phyloP scores from a whole-genome alignment of 2,888 invertebrate species.

The Rotaria macrura region DNA sequence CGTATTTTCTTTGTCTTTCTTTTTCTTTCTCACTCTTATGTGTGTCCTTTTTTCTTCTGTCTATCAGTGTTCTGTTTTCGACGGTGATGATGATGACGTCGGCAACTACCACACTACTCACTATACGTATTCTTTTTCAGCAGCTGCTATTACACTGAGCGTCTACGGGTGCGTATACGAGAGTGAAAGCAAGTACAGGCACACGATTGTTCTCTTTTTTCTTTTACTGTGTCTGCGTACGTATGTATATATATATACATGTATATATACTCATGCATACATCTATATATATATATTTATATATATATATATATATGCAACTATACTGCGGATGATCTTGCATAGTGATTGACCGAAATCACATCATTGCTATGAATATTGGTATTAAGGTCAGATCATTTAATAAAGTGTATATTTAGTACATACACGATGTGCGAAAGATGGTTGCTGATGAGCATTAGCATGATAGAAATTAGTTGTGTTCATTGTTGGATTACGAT shows the following conservation, averaged over 20 bases:
- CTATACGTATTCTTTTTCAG: background rate
- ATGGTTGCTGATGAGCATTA: background rate
- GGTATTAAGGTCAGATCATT: background rate
- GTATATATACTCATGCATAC: background rate
- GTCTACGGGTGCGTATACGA: background rate
- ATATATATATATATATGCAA: background rate
- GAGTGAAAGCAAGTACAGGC: background rate
- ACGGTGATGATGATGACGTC: background rate
- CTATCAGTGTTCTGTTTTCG: background rate
- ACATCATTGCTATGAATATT: background rate
- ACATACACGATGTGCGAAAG: background rate
- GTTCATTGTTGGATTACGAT: background rate
- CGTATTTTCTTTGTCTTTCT: background rate
- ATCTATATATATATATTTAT: background rate
- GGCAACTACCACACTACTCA: background rate
- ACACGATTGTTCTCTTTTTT: background rate
- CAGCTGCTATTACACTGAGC: background rate
- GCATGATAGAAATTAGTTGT: background rate
- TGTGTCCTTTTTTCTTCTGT: background rate
- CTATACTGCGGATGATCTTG: background rate
- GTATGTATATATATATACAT: background rate
- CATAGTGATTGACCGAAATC: background rate
- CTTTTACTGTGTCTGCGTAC: too few relatives aligned
- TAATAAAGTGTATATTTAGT: background rate
- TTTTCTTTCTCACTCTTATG: background rate